Evolutionary conservation across 2,888 invertebrate genomes (phyloP).

Genomic region (Stenodema calcarata): DNA sequence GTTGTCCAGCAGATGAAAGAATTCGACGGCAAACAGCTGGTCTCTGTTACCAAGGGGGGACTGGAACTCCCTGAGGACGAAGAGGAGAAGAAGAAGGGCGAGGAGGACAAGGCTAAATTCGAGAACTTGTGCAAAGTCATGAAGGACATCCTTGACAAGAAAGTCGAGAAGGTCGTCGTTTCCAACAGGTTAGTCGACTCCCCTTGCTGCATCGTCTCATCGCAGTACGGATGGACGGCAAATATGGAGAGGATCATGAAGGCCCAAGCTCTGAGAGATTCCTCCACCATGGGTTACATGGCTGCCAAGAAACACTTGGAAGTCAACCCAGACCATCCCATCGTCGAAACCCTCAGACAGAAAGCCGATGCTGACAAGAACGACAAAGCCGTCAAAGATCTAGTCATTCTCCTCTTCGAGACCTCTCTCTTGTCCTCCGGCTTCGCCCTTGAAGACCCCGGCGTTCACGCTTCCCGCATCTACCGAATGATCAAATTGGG

Average conservation of each 20-base stretch:
- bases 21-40: constrained; percentile 93
- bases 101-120: constrained; percentile 82
- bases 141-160: constrained; percentile 97
- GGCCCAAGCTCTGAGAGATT: constrained; percentile 95
- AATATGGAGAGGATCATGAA: constrained; percentile 99
- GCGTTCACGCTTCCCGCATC: constrained; percentile 92
- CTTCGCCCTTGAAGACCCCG: constrained; percentile 94
- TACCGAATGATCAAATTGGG: constrained; percentile 99
- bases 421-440: constrained; percentile 96
- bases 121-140: constrained; percentile 85
- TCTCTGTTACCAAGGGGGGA: constrained; percentile 98
- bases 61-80: constrained; percentile 96
- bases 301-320: constrained; percentile 99
- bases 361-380: constrained; percentile 97
- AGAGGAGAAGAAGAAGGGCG: constrained; percentile 95
- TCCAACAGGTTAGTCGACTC: constrained; percentile 91
- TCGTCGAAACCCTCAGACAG: constrained; percentile 86
- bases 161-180: constrained; percentile 97
- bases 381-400: constrained; percentile 97
- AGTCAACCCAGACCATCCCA: constrained; percentile 95
- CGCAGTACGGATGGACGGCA: constrained; percentile 99
- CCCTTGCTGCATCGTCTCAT: constrained; percentile 98
- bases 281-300: constrained; percentile 99
- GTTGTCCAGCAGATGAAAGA: constrained; percentile 98
- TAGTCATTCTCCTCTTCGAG: constrained; percentile 94